Conservation (phyloP, 2,113 vertebrate genomes). For the Talpa occidentalis region DNA sequence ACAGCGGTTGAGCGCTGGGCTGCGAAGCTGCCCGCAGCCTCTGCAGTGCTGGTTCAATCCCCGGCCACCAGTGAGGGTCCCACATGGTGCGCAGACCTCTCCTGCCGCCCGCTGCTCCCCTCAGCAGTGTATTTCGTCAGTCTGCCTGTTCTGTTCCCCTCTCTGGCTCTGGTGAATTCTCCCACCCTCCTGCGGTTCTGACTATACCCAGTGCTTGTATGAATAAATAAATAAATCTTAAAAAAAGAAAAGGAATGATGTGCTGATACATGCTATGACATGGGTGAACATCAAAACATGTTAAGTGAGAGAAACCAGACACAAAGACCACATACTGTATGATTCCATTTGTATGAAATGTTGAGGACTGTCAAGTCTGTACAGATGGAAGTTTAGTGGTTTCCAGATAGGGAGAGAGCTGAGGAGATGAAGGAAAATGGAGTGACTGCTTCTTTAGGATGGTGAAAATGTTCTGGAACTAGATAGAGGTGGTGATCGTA, state of each 20-base stretch:
- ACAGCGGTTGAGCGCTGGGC: too few species aligned
- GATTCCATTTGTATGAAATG: conserved; percentile 23
- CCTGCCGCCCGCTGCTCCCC: too few species aligned
- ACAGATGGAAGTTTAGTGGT: conserved; percentile 33
- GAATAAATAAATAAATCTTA: too few species aligned
- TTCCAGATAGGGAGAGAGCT: not conserved
- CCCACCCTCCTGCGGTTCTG: too few species aligned
- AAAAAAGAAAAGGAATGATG: conserved; percentile 29
- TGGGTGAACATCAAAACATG: not conserved
- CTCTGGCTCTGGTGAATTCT: too few species aligned
- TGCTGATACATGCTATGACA: not conserved
- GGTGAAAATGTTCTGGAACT: not conserved
- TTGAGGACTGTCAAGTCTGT: not conserved
- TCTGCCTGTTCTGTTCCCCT: too few species aligned
- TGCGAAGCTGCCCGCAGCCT: too few species aligned
- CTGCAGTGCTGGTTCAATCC: too few species aligned
- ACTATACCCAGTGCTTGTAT: too few species aligned
- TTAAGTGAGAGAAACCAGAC: not conserved
- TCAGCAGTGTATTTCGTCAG: too few species aligned
- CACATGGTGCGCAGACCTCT: too few species aligned
- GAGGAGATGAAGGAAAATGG: not conserved
- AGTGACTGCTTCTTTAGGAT: not conserved
- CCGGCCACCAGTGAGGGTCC: too few species aligned
- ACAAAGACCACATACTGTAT: not conserved
- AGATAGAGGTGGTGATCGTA: conserved; percentile 16